Conservation (phyloP, 2,797 vertebrate species). For the Muscicapa striata region DNA sequence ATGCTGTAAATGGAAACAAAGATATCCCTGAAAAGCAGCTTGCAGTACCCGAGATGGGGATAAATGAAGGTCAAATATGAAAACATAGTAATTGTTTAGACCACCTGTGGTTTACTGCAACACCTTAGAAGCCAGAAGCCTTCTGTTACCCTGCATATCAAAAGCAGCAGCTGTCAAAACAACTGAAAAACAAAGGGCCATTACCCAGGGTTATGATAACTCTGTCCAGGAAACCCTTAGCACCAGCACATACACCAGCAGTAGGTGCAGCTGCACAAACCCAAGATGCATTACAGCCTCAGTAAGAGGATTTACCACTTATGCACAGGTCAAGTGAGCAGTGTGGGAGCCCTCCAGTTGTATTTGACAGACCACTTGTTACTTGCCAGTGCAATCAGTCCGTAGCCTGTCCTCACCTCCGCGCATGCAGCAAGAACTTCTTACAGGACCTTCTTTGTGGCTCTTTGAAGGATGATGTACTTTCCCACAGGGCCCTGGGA, state of each 20-base stretch:
- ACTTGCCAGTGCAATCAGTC: not conserved
- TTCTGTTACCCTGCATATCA: not conserved
- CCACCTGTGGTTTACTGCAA: not conserved
- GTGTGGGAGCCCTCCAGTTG: accelerated
- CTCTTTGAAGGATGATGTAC: not conserved
- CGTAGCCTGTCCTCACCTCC: not conserved
- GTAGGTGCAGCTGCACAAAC: not conserved
- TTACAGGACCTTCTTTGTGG: not conserved
- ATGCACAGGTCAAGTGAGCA: not conserved
- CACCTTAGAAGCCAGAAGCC: not conserved
- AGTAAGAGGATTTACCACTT: not conserved
- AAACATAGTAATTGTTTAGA: not conserved
- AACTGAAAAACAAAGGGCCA: not conserved
- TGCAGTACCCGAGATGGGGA: not conserved
- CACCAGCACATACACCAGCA: accelerated
- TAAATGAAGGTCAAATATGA: not conserved
- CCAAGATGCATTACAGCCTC: not conserved
- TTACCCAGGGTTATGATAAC: not conserved
- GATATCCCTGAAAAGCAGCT: not conserved
- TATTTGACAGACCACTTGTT: not conserved
- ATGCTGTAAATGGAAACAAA: not conserved
- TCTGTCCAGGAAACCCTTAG: not conserved
- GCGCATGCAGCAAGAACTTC: not conserved
- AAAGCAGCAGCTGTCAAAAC: not conserved
- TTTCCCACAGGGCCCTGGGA: not conserved